phyloP scores from a whole-genome alignment of 2,797 vertebrate genomes.

The Poeciliopsis paucimaculata region DNA sequence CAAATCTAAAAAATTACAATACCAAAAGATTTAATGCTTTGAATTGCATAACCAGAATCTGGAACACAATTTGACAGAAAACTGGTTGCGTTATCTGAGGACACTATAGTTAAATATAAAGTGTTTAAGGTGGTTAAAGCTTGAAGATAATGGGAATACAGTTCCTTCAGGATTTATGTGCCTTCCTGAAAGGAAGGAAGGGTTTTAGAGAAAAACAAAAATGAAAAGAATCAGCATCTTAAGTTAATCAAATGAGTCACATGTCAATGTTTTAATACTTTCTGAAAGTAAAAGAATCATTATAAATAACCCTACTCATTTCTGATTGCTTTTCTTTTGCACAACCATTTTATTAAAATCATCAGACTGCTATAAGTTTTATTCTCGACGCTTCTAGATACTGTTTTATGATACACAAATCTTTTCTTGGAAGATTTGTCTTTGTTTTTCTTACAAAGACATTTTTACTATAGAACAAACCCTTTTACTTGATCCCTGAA shows the following conservation, averaged over 20 bases:
- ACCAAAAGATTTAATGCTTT: not conserved
- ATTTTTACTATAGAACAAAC: slow-evolving; percentile 26
- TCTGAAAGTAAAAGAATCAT: slow-evolving; percentile 4
- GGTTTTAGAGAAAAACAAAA: not conserved
- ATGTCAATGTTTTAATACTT: not conserved
- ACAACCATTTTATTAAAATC: not conserved
- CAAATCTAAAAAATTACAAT: not conserved
- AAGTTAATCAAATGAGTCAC: slow-evolving; percentile 36
- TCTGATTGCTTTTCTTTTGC: not conserved
- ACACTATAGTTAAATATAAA: not conserved
- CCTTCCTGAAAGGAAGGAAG: no score
- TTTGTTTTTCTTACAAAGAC: not conserved
- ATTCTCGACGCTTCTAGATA: not conserved
- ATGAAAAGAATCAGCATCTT: not conserved
- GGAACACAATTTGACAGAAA: not conserved
- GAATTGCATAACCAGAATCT: no score
- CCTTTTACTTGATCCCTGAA: not conserved
- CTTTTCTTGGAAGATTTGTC: slow-evolving; percentile 14
- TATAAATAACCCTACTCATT: not conserved
- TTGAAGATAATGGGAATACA: not conserved
- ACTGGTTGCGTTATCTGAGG: not conserved
- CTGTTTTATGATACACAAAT: slow-evolving; percentile 4
- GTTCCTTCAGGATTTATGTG: not conserved
- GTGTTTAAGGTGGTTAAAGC: not conserved
- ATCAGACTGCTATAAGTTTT: not conserved